A percentile compares a stretch with the other conserved stretches of the same genome.
Conservation (phyloP, 1,140 invertebrate species). For the Drosophila chauvacae region DNA sequence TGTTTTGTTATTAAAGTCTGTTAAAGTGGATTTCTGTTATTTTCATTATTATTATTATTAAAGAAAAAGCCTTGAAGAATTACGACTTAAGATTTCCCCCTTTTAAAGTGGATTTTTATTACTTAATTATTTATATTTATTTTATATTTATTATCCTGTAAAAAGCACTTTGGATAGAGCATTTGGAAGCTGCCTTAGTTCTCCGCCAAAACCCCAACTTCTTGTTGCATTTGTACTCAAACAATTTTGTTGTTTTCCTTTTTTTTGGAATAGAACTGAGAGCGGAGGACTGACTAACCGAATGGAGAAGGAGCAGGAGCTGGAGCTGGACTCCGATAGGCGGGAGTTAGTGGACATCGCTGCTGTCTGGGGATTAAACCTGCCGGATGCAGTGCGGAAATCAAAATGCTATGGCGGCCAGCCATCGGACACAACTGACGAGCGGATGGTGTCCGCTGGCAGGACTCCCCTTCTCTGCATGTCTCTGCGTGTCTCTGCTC, state of each 20-base stretch:
- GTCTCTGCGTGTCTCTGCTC: not conserved
- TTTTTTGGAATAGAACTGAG: slow-evolving; percentile 4
- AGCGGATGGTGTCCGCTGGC: slow-evolving; percentile 35
- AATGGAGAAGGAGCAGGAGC: not conserved
- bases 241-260: slow-evolving; percentile 9
- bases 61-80: not conserved
- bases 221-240: slow-evolving; percentile 40
- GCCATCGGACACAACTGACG: slow-evolving; percentile 54
- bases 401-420: slow-evolving; percentile 74
- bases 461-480: not conserved
- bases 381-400: slow-evolving; percentile 78
- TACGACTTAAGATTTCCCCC: too few relatives aligned
- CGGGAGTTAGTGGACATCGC: slow-evolving; percentile 26
- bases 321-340: slow-evolving; percentile 4
- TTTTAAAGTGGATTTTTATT: not conserved
- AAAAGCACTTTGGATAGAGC: not conserved
- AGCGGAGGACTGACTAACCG: slow-evolving; percentile 8
- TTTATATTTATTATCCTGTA: not conserved
- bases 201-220: not conserved
- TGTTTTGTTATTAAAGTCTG: not conserved
- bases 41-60: not conserved
- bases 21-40: too few relatives aligned
- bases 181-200: not conserved
- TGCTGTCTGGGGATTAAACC: slow-evolving; percentile 68
- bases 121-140: too few relatives aligned